These are phyloP conservation scores for Eurois occulta DNA, from an alignment of 2,888 invertebrate species.

Conservation along the genomic window DNA sequence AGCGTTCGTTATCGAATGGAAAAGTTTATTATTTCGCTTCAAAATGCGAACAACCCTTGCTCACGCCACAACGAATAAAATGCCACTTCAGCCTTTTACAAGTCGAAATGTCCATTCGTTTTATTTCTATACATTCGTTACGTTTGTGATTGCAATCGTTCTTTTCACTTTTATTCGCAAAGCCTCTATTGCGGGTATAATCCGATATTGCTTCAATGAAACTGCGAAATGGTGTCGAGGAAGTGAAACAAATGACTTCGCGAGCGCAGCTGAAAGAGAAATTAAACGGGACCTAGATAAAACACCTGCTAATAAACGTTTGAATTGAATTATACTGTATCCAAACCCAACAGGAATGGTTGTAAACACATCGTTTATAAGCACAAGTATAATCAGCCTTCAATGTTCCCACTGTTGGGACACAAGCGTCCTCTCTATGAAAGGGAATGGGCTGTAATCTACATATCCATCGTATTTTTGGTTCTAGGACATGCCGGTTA, in stretches of 20 bases:
- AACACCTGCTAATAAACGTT: slow-evolving; percentile 34
- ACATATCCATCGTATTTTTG: not conserved
- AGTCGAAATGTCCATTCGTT: slow-evolving; percentile 34
- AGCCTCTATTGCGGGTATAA: slow-evolving; percentile 42
- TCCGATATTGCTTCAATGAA: slow-evolving; percentile 48
- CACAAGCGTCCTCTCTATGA: not conserved
- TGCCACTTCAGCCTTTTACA: slow-evolving; percentile 21
- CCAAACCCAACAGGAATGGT: slow-evolving; percentile 7
- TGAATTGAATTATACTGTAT: slow-evolving; percentile 15
- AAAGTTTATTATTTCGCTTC: slow-evolving; percentile 35
- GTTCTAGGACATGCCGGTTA: not conserved
- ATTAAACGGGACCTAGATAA: slow-evolving; percentile 32
- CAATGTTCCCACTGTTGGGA: not conserved
- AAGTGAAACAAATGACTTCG: slow-evolving; percentile 32
- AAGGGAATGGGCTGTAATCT: too few species aligned
- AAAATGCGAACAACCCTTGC: slow-evolving; percentile 31
- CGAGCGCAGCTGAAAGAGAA: slow-evolving; percentile 33
- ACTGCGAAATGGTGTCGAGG: slow-evolving; percentile 36
- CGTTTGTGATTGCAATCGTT: slow-evolving; percentile 52
- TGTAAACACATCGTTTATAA: not conserved
- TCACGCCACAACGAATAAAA: slow-evolving; percentile 34
- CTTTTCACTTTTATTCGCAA: slow-evolving; percentile 53
- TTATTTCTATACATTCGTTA: slow-evolving; percentile 47
- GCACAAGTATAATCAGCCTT: not conserved
- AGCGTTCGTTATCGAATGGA: slow-evolving; percentile 35